Evolutionary conservation across 2,113 vertebrate species (phyloP).

Genomic region (Cyanoramphus novaezelandiae): DNA sequence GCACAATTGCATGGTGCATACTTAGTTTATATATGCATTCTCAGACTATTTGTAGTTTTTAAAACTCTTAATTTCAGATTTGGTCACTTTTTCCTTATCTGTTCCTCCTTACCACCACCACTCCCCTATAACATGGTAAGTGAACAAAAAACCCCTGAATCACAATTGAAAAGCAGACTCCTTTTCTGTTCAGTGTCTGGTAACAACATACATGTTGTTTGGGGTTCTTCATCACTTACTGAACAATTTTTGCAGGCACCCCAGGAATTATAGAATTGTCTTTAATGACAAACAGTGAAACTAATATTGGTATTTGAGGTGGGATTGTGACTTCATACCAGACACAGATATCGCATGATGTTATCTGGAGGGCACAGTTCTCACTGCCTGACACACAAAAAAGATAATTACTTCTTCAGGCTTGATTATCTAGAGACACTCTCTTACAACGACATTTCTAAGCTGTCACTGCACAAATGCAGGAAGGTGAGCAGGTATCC

Average conservation of each 20-base stretch:
- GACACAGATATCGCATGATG: neutral
- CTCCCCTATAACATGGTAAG: neutral
- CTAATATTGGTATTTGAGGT: neutral
- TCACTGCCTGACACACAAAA: neutral
- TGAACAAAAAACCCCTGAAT: neutral
- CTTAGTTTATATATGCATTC: neutral
- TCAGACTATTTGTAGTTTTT: neutral
- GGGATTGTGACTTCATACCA: neutral
- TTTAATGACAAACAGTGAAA: neutral
- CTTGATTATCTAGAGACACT: neutral
- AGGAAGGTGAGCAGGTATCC: neutral
- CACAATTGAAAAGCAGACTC: neutral
- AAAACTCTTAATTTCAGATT: neutral
- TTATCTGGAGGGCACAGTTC: neutral
- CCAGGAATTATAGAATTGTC: accelerated
- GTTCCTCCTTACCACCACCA: neutral
- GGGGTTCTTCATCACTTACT: neutral
- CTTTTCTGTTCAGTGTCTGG: neutral
- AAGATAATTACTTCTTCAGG: neutral
- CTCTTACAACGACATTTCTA: neutral
- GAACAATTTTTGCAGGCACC: neutral
- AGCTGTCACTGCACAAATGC: neutral
- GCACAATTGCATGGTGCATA: too few relatives aligned
- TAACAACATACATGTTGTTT: neutral
- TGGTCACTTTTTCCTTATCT: neutral